Evolutionary conservation across 2,797 vertebrate genomes (phyloP).

Genomic region (Calcarius lapponicus): DNA sequence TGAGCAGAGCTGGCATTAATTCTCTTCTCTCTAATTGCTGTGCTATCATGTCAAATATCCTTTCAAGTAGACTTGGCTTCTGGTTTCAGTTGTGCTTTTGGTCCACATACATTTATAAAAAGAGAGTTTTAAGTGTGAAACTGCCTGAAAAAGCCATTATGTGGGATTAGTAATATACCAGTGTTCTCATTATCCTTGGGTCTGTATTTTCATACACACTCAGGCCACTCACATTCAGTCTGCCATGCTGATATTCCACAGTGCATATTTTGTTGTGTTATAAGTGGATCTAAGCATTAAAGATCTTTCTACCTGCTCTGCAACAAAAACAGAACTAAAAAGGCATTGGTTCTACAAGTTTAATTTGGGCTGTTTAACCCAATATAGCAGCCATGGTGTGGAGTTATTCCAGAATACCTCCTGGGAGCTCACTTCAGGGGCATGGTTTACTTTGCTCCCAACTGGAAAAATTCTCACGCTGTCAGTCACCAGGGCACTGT

Average conservation of each 20-base stretch:
- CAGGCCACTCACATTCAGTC: background rate
- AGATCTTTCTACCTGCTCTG: background rate
- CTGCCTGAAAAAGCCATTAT: background rate
- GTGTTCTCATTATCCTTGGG: background rate
- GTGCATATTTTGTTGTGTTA: background rate
- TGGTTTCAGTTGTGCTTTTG: background rate
- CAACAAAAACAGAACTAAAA: conserved; percentile 36
- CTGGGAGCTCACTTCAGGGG: background rate
- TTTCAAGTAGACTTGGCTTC: background rate
- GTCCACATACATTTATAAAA: background rate
- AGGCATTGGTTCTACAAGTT: background rate
- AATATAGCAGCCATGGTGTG: background rate
- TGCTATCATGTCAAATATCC: background rate
- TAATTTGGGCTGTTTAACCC: conserved; percentile 40
- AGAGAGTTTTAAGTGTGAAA: background rate
- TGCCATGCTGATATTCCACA: background rate
- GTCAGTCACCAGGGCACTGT: background rate
- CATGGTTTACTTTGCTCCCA: conserved; percentile 33
- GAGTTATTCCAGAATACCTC: conserved; percentile 51
- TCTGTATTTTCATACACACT: background rate
- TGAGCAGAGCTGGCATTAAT: conserved; percentile 14
- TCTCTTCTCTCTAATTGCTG: background rate
- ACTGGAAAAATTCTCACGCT: conserved; percentile 28
- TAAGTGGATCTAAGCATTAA: conserved; percentile 29
- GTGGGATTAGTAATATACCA: background rate